Evolutionary conservation across 2,113 vertebrate species (phyloP), one percentile per base, ranked within the genome.

Genomic region (Seriola rivoliana): DNA sequence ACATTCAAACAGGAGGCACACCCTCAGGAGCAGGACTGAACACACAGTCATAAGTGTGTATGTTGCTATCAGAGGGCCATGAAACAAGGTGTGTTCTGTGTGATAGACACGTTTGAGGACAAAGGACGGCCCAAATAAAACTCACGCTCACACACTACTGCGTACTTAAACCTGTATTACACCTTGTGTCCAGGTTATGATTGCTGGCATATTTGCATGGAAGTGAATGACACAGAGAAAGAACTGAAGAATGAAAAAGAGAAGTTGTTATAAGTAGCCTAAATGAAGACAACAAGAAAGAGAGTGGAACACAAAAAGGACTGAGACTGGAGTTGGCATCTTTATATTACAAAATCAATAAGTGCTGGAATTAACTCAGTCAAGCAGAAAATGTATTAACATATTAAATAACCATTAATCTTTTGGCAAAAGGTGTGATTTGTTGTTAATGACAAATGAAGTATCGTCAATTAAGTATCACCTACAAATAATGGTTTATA

Each of bases 1-100:
- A 80, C 67, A 69, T 69, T 76, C 66, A 74, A 70, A 71, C 66
- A 72, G 34, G 54, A 77, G 88, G n/a, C 93, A 91, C 92, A 46
- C 93, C 92, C 88, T 80, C 21, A 7, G 42, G 58, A 80, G 75
- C 67, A 86, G 85, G 68, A 81, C 76, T 87, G 71, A 87, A 78
- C 82, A 90, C 25, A 75, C 72, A 86, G 17, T 76, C 71, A 46
- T 25, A 73, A 64, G 50, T 70, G 68, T 59, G 63, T 44, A 59
- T 66, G 70, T 70, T 68, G 55, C 68, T 90, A 87, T 92, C 81
- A 81, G 42, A 46, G 40, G 38, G 71, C 59, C 14, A 82, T 76
- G 60, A 82, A 89, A 88, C 71, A 88, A 90, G 90, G 92, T 89
- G 91, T 90, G 90, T 85, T 66, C 80, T 60, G 36, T 75, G 42